Conservation (phyloP, 2,888 invertebrate species). For the Nomada ruficornis region DNA sequence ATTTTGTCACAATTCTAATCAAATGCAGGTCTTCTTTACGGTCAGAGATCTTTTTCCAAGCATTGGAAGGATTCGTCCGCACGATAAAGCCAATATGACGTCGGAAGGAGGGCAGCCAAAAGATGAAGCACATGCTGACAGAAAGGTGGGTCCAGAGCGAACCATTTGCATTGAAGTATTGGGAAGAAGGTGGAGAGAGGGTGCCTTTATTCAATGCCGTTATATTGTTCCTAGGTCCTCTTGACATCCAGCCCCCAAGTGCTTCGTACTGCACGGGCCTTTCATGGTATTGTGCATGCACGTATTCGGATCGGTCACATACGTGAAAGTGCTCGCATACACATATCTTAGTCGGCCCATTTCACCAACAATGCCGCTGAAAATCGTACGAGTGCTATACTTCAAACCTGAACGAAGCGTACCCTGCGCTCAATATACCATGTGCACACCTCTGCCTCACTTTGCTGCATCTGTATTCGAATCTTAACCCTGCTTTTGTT, state of each 20-base stretch:
- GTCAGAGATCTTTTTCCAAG: not conserved
- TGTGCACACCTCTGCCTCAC: not conserved
- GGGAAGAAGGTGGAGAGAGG: conserved; percentile 27
- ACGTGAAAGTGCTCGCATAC: conserved; percentile 12
- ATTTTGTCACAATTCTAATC: too few species aligned
- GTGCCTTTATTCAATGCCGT: conserved; percentile 55
- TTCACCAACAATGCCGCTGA: conserved; percentile 49
- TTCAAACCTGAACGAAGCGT: conserved; percentile 27
- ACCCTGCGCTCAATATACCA: not conserved
- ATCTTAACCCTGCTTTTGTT: too few species aligned
- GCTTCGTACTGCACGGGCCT: conserved; percentile 39
- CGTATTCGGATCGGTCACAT: not conserved
- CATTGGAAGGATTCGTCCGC: conserved; percentile 16
- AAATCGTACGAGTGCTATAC: conserved; percentile 42
- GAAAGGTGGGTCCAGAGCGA: conserved; percentile 26
- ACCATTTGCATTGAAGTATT: conserved; percentile 64
- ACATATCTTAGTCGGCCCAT: conserved; percentile 25
- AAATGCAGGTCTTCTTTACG: not conserved
- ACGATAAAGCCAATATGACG: conserved; percentile 21
- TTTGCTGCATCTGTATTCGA: not conserved
- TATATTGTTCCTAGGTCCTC: conserved; percentile 61
- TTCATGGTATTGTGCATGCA: conserved; percentile 33
- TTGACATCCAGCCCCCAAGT: conserved; percentile 59
- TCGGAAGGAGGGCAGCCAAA: not conserved
- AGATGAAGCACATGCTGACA: conserved; percentile 13